Percentiles rank a stretch among this genome's conserved stretches.
Evolutionary conservation across 53 echinoderm and acorn worm genomes (phyloP).

Genomic region (Holothuria leucospilota): DNA sequence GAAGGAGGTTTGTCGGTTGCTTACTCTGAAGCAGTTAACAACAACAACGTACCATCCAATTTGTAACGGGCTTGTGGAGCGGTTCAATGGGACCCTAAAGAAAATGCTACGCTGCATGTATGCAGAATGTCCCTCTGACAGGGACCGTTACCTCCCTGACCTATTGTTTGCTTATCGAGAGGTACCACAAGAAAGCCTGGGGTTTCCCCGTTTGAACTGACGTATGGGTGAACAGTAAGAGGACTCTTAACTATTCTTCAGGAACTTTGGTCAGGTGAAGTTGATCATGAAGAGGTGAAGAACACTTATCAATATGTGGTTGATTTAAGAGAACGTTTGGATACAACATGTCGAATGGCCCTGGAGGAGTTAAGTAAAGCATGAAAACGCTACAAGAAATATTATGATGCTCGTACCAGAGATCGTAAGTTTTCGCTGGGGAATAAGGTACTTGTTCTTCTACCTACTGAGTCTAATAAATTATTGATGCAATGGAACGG

Average conservation of each 20-base stretch:
- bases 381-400: background rate
- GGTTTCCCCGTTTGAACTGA: constrained; percentile 50
- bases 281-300: constrained; percentile 52
- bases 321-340: constrained; percentile 49
- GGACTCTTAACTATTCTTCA: constrained; percentile 50
- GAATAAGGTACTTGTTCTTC: constrained; percentile 22
- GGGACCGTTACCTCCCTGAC: constrained; percentile 53
- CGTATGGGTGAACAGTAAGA: constrained; percentile 44
- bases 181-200: constrained; percentile 54
- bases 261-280: constrained; percentile 48
- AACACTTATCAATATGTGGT: constrained; percentile 59
- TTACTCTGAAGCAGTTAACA: constrained; percentile 15
- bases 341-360: constrained; percentile 56
- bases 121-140: constrained; percentile 37
- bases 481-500: constrained; percentile 32
- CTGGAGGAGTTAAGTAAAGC: constrained; percentile 36
- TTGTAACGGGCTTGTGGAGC: too few species aligned
- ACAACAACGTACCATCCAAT: constrained; percentile 41
- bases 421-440: constrained; percentile 10
- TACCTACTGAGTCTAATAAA: constrained; percentile 46
- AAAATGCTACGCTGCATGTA: constrained; percentile 46
- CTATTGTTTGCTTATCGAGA: constrained; percentile 56
- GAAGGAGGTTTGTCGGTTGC: constrained; percentile 5
- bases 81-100: too few species aligned
- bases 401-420: too few species aligned